Evolutionary conservation across 1,140 invertebrate genomes (phyloP).

Genomic region (Drosophila pruinosa): DNA sequence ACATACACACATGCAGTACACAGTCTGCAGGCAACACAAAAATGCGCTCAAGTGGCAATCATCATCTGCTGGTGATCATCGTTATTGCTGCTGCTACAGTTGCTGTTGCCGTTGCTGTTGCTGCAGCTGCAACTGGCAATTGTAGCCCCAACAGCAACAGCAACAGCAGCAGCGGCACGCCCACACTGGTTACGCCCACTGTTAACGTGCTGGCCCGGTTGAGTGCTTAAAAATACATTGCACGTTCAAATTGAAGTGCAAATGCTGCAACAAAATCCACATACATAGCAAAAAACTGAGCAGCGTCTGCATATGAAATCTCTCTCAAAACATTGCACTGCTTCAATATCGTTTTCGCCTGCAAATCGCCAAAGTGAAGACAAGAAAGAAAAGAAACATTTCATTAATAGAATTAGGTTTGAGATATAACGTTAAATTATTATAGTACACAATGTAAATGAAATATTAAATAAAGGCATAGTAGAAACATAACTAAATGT

Average conservation of each 20-base stretch:
- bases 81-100: slow-evolving; percentile 27
- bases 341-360: slow-evolving; percentile 19
- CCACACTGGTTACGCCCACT: not conserved
- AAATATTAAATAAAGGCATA: too few species aligned
- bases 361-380: slow-evolving; percentile 3
- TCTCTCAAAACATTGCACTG: not conserved
- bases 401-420: too few species aligned
- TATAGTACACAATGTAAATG: too few species aligned
- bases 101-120: slow-evolving; percentile 31
- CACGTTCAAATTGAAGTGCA: slow-evolving; percentile 77
- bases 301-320: slow-evolving; percentile 19
- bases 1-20: too few species aligned
- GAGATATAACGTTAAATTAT: too few species aligned
- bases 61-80: slow-evolving; percentile 40
- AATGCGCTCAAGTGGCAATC: slow-evolving; percentile 70
- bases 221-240: slow-evolving; percentile 76
- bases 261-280: slow-evolving; percentile 65
- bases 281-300: slow-evolving; percentile 38
- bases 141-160: slow-evolving; percentile 45
- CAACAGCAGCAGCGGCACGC: not conserved
- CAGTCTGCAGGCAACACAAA: slow-evolving; percentile 23
- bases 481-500: too few species aligned
- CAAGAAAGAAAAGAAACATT: not conserved
- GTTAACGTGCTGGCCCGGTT: not conserved
- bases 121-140: slow-evolving; percentile 71